Percentiles rank a stretch among this genome's conserved stretches.
Conservation (phyloP, 2,113 vertebrate genomes). For the Campylomormyrus numenius region DNA sequence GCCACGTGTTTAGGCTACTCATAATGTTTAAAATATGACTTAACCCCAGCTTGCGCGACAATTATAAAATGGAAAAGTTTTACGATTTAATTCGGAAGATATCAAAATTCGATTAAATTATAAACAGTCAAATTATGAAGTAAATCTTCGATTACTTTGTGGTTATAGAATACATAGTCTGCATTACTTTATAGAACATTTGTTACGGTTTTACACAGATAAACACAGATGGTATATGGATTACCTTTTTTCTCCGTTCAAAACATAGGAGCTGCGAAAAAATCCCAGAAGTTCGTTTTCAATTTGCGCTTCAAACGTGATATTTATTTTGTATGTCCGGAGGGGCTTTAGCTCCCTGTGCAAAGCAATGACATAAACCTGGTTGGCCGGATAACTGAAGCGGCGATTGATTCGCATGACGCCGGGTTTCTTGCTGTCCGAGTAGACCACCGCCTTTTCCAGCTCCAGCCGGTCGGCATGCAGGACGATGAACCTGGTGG, state of each 20-base stretch:
- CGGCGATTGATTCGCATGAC: slow-evolving; percentile 72
- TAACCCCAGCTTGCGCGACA: neutral
- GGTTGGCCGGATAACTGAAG: slow-evolving; percentile 75
- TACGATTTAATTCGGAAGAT: neutral
- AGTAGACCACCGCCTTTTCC: slow-evolving; percentile 70
- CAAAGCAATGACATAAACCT: slow-evolving; percentile 82
- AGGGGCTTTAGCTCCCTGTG: slow-evolving; percentile 79
- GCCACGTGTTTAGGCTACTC: neutral
- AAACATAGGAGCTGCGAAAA: slow-evolving; percentile 86
- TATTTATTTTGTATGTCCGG: slow-evolving; percentile 77
- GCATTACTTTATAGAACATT: neutral
- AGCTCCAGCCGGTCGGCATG: slow-evolving; percentile 78
- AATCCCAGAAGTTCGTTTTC: slow-evolving; percentile 91
- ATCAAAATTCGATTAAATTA: neutral
- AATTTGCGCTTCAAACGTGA: slow-evolving; percentile 81
- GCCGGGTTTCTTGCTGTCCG: slow-evolving; percentile 72
- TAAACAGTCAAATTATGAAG: neutral
- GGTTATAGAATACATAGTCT: neutral
- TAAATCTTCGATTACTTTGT: neutral
- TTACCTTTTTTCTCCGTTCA: slow-evolving; percentile 82
- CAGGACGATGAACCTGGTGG: slow-evolving; percentile 84
- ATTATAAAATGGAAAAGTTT: neutral
- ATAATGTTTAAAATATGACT: neutral
- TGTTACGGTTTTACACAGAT: neutral
- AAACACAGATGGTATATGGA: neutral